Base-by-base conservation (phyloP, 2,113 vertebrate species). In the Seriola aureovittata region DNA sequence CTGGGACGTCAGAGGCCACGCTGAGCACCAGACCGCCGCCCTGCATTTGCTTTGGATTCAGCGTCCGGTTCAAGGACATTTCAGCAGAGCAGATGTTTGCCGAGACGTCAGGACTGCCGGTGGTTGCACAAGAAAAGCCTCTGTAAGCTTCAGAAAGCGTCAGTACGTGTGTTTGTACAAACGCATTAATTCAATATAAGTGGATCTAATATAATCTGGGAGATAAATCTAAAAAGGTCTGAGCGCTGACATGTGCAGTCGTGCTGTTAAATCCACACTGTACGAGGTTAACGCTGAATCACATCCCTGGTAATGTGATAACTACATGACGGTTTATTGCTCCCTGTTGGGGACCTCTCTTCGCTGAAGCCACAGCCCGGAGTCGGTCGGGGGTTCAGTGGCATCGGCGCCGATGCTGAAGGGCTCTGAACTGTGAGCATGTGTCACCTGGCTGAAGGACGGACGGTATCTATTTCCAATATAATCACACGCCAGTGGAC, bases 281-380 rank as follows among this genome's bases (percentile, higher is more conserved):
- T 59, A 68, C 78, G 86, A 85, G 68, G 81, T 84, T 80, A 86
- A 77, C 60, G 66, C 73, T 71, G 77, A 87, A 80, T 84, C 65
- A 75, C 69, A 44, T 55, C 71, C 13, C 59, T 64, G 29, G 40
- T 86, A 73, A 86, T 88, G 72, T 76, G 62, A 85, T 68, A 71
- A 83, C 60, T 54, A 68, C 3, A 3, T 59, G 72, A 75, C 54
- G 34, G 57, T 83, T 71, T 80, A 81, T 63, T 66, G 48, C 64
- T 84, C 48, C 65, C 80, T 40, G 38, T 29, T 58, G 54, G 63
- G 34, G 55, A n/a, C 25, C 55, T 62, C 63, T 46, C 38, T 38
- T 16, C 62, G 65, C 54, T 64, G 16, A 23, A 65, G 42, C 29
- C 63, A 55, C 10, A 71, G 71, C 55, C 57, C 48, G 11, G 21